Conservation (phyloP, 1,140 invertebrate genomes). For the Olivierus martensii region DNA sequence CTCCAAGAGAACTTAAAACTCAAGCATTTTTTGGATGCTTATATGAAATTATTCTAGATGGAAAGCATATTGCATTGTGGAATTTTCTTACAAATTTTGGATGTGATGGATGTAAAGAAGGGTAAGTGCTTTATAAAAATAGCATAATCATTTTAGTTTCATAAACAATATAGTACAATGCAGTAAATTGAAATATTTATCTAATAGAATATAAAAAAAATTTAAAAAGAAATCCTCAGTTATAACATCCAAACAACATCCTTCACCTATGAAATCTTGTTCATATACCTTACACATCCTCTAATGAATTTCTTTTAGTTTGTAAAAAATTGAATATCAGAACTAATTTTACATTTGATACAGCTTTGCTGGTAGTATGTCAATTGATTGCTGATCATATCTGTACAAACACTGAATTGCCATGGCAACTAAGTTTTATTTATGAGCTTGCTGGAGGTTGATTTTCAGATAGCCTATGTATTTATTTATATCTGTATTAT, state of each 20-base stretch:
- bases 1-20: slow-evolving; percentile 24
- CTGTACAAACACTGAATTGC: too few species aligned
- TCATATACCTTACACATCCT: too few species aligned
- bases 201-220: background rate
- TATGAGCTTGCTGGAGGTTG: too few species aligned
- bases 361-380: too few species aligned
- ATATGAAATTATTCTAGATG: slow-evolving; percentile 59
- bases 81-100: slow-evolving; percentile 54
- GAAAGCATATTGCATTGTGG: slow-evolving; percentile 66
- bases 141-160: background rate
- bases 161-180: background rate
- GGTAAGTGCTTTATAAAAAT: slow-evolving; percentile 22
- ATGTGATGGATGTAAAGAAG: slow-evolving; percentile 52
- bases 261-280: background rate
- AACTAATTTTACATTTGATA: too few species aligned
- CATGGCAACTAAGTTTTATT: too few species aligned
- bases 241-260: background rate
- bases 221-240: background rate
- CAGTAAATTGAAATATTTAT: background rate
- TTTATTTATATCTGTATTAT: too few species aligned
- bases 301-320: too few species aligned
- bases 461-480: too few species aligned
- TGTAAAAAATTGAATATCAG: too few species aligned
- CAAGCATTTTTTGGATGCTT: slow-evolving; percentile 49
- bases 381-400: too few species aligned